These are phyloP conservation scores for Charaxes varanes DNA, from an alignment of 1,140 invertebrate genomes.

Conservation along the genomic window DNA sequence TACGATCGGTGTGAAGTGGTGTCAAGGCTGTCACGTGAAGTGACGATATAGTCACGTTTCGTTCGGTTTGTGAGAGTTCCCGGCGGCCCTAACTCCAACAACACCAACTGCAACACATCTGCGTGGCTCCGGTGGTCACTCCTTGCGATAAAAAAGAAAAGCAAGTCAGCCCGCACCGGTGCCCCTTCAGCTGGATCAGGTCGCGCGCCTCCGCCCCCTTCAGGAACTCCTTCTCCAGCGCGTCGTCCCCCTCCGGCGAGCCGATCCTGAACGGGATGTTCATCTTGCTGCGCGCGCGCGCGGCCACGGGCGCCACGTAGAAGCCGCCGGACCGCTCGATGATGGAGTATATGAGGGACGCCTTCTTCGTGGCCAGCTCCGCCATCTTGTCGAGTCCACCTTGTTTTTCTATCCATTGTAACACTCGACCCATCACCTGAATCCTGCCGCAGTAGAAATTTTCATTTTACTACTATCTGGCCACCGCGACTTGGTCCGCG, in stretches of 20 bases:
- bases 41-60: no score
- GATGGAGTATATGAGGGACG: slow-evolving; percentile 85
- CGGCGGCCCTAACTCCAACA: no score
- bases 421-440: slow-evolving; percentile 92
- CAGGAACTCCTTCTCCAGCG: slow-evolving; percentile 91
- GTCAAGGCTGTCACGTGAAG: no score
- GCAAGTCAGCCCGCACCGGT: no score
- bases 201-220: slow-evolving; percentile 83
- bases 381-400: slow-evolving; percentile 93
- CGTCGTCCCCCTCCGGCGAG: slow-evolving; percentile 79
- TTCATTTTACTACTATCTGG: no score
- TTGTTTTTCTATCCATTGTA: slow-evolving; percentile 92
- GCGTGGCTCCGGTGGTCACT: no score
- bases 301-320: slow-evolving; percentile 85
- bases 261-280: slow-evolving; percentile 95
- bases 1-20: no score
- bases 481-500: no score
- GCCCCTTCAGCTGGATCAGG: slow-evolving; percentile 95
- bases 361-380: slow-evolving; percentile 81
- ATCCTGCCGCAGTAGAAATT: slow-evolving; percentile 89
- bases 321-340: slow-evolving; percentile 93
- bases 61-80: no score
- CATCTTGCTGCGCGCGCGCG: slow-evolving; percentile 84
- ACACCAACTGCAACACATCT: no score
- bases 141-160: no score